Conservation (phyloP, 2,113 vertebrate species). For the Cyanistes caeruleus region DNA sequence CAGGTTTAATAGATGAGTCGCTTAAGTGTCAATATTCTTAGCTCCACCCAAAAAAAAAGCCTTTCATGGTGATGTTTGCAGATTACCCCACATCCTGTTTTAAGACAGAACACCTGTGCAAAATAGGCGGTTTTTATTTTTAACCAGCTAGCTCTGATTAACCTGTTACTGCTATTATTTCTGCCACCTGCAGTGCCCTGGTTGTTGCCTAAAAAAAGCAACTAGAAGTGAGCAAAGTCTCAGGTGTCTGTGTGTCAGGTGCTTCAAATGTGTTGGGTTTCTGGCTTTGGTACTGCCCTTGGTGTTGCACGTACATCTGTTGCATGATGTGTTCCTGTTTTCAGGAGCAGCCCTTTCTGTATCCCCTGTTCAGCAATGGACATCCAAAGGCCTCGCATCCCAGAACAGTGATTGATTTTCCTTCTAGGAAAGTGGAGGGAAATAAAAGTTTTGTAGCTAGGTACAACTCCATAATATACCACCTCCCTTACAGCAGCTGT, state of each 20-base stretch:
- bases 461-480: not conserved
- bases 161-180: not conserved
- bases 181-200: not conserved
- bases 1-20: not conserved
- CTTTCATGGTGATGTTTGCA: conserved; percentile 1
- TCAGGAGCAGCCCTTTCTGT: not conserved
- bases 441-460: not conserved
- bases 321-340: not conserved
- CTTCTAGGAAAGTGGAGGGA: not conserved
- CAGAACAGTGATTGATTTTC: not conserved
- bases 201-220: not conserved
- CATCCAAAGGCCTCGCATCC: not conserved
- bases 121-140: conserved; percentile 30
- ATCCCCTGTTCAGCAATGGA: not conserved
- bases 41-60: not conserved
- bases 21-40: conserved; percentile 13
- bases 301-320: rapidly evolving
- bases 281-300: not conserved
- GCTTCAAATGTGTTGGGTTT: not conserved
- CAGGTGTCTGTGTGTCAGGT: not conserved
- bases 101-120: not conserved
- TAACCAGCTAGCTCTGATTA: not conserved
- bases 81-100: conserved; percentile 62
- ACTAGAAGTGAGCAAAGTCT: not conserved
- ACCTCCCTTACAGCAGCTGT: not conserved